Percentiles rank a stretch among this genome's conserved stretches.
Evolutionary conservation across 2,888 invertebrate genomes (phyloP).

Genomic region (Agonopterix alstromeriana): DNA sequence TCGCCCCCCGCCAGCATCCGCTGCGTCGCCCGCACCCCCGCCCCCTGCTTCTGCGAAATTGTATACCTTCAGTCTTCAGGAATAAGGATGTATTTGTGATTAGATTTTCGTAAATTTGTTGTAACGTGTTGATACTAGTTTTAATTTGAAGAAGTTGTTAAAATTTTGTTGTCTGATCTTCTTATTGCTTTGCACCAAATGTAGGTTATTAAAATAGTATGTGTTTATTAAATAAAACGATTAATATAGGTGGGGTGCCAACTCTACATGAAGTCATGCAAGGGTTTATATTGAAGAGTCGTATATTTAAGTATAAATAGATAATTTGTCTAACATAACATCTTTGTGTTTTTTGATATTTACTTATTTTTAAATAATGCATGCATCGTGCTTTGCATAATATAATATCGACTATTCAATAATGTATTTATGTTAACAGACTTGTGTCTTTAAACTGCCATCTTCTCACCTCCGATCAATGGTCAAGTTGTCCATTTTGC

Average conservation of each 20-base stretch:
- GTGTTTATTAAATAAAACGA: neutral
- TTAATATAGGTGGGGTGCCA: constrained; percentile 19
- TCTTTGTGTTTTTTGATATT: neutral
- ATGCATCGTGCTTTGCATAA: constrained; percentile 41
- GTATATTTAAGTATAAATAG: neutral
- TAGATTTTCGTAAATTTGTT: neutral
- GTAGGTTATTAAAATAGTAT: too few species aligned
- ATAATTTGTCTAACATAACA: neutral
- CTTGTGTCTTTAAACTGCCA: constrained; percentile 8
- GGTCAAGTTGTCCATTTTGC: constrained; percentile 54
- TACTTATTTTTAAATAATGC: constrained; percentile 15
- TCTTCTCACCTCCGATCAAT: constrained; percentile 48
- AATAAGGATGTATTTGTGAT: too few species aligned
- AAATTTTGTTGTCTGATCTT: too few species aligned
- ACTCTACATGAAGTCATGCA: constrained; percentile 25
- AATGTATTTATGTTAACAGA: constrained; percentile 2
- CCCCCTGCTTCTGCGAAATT: constrained; percentile 60
- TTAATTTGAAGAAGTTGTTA: neutral
- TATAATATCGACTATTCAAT: constrained; percentile 6
- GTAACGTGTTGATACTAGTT: neutral
- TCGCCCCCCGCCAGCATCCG: constrained; percentile 47
- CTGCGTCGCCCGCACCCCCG: constrained; percentile 65
- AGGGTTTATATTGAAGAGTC: constrained; percentile 12
- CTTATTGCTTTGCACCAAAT: too few species aligned
- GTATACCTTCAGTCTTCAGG: constrained; percentile 2